These are phyloP conservation scores for Neodiprion fabricii DNA, from an alignment of 1,140 invertebrate genomes.

Conservation along the genomic window DNA sequence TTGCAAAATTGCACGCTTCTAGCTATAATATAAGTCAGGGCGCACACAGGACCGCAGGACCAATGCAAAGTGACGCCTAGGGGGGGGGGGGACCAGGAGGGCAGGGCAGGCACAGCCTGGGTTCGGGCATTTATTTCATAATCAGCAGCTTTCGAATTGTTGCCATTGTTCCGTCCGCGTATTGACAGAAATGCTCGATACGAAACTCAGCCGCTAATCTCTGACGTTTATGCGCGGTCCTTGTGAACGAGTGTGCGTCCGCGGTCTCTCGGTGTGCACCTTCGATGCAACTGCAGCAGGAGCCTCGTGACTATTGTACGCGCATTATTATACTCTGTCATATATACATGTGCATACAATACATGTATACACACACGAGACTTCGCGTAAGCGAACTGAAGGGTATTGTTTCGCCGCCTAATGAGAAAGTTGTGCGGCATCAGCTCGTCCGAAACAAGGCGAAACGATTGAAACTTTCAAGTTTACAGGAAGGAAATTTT, in stretches of 20 bases:
- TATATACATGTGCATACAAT: constrained; percentile 27
- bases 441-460: constrained; percentile 6
- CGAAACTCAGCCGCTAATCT: constrained; percentile 53
- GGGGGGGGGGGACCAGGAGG: constrained; percentile 18
- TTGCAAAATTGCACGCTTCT: neutral
- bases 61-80: neutral
- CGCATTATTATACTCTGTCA: constrained; percentile 48
- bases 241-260: constrained; percentile 17
- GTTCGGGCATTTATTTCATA: constrained; percentile 50
- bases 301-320: constrained; percentile 10
- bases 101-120: constrained; percentile 24
- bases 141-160: constrained; percentile 55
- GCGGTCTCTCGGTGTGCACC: constrained; percentile 20
- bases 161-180: constrained; percentile 44
- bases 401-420: constrained; percentile 52
- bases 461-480: neutral
- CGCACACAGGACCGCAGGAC: neutral
- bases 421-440: constrained; percentile 56
- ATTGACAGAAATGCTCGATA: constrained; percentile 59
- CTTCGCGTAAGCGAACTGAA: constrained; percentile 33
- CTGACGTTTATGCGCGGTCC: constrained; percentile 53
- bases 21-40: no score
- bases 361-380: neutral
- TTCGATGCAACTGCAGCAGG: neutral
- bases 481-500: no score